Evolutionary conservation across 1,140 invertebrate species (phyloP).

Genomic region (Hyles euphorbiae): DNA sequence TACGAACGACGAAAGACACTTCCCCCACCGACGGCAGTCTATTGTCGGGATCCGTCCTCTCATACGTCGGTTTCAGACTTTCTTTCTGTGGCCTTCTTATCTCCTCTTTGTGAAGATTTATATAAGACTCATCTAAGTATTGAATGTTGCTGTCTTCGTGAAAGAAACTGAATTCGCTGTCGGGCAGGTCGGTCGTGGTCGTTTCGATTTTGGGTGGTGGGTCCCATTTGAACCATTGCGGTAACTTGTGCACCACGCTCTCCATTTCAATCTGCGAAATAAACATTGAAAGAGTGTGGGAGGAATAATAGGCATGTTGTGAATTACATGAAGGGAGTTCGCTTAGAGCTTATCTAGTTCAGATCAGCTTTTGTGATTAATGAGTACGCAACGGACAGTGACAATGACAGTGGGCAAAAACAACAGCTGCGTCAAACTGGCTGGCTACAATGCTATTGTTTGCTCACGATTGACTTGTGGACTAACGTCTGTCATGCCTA

Average conservation of each 20-base stretch:
- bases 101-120: slow-evolving; percentile 66
- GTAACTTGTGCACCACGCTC: slow-evolving; percentile 48
- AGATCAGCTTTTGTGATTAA: slow-evolving; percentile 60
- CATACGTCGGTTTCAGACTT: slow-evolving; percentile 49
- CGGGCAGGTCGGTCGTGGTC: slow-evolving; percentile 49
- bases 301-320: slow-evolving; percentile 14
- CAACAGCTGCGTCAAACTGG: slow-evolving; percentile 49
- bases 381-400: slow-evolving; percentile 38
- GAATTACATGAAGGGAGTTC: slow-evolving; percentile 32
- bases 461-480: slow-evolving; percentile 10
- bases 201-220: slow-evolving; percentile 52
- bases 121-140: slow-evolving; percentile 65
- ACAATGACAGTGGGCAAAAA: slow-evolving; percentile 41
- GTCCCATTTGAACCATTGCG: slow-evolving; percentile 68
- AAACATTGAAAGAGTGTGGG: slow-evolving; percentile 3
- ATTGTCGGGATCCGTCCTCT: slow-evolving; percentile 62
- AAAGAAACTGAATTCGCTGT: slow-evolving; percentile 62
- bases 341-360: slow-evolving; percentile 45
- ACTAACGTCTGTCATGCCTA: too few relatives aligned
- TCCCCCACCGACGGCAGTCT: slow-evolving; percentile 58
- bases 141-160: slow-evolving; percentile 63
- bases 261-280: slow-evolving; percentile 58
- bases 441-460: slow-evolving; percentile 39
- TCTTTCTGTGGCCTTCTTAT: slow-evolving; percentile 59
- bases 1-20: slow-evolving; percentile 76